Conservation (phyloP, 2,888 invertebrate genomes). For the Synanthedon tipuliformis region DNA sequence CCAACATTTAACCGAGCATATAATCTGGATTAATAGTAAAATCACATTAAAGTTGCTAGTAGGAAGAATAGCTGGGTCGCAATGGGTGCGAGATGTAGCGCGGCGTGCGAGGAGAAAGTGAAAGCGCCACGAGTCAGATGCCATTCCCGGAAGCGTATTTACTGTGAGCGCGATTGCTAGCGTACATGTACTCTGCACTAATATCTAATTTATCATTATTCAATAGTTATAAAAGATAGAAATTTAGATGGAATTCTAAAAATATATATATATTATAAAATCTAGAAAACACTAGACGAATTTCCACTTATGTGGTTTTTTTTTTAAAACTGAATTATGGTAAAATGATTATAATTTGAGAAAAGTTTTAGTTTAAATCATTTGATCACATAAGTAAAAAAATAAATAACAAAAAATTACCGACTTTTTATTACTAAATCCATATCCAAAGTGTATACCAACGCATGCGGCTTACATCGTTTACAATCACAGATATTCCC, state of each 20-base stretch:
- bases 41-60: constrained; percentile 28
- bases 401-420: constrained; percentile 40
- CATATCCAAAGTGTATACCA: constrained; percentile 56
- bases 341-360: too few species aligned
- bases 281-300: background rate
- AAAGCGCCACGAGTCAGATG: constrained; percentile 62
- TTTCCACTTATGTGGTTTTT: too few species aligned
- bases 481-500: constrained; percentile 37
- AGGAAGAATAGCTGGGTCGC: constrained; percentile 30
- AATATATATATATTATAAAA: constrained; percentile 1
- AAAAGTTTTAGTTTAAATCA: too few species aligned
- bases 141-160: constrained; percentile 52
- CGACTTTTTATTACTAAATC: constrained; percentile 67
- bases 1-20: constrained; percentile 8
- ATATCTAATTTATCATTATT: constrained; percentile 10
- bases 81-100: constrained; percentile 42
- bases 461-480: constrained; percentile 30
- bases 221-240: constrained; percentile 3
- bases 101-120: constrained; percentile 58
- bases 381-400: too few species aligned
- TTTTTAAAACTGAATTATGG: too few species aligned
- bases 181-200: constrained; percentile 17
- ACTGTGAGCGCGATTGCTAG: constrained; percentile 16
- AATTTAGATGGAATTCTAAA: constrained; percentile 1
- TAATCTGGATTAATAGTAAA: constrained; percentile 30